phyloP scores from a whole-genome alignment of 1,140 invertebrate genomes.

The Zaprionus gabonicus region DNA sequence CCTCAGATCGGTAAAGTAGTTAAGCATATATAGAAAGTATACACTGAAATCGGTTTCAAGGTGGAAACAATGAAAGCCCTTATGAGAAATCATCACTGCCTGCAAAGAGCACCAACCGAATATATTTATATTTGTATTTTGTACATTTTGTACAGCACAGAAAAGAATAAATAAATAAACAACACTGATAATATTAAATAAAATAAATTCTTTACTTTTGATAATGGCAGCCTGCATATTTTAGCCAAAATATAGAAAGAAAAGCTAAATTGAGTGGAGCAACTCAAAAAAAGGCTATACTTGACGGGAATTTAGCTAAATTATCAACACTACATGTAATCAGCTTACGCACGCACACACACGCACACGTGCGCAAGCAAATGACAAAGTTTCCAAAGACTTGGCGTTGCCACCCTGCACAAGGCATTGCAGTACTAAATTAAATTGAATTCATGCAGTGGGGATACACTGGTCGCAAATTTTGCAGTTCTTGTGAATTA shows the following conservation, averaged over 20 bases:
- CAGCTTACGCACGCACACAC: neutral
- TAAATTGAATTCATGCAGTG: neutral
- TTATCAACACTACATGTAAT: neutral
- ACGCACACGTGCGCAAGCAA: neutral
- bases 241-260: too few relatives aligned
- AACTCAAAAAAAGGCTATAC: too few relatives aligned
- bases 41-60: conserved; percentile 26
- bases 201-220: too few relatives aligned
- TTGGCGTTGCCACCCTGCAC: conserved; percentile 19
- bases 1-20: conserved; percentile 41
- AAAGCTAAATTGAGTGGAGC: too few relatives aligned
- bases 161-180: conserved; percentile 18
- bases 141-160: conserved; percentile 40
- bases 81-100: conserved; percentile 46
- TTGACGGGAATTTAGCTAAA: too few relatives aligned
- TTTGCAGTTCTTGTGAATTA: neutral
- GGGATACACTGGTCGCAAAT: neutral
- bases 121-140: conserved; percentile 37
- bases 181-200: conserved; percentile 9
- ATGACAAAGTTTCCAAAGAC: neutral
- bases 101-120: conserved; percentile 36
- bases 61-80: conserved; percentile 13
- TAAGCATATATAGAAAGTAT: conserved; percentile 2
- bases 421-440: neutral
- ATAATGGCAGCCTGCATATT: too few relatives aligned